Evolutionary conservation across 2,888 invertebrate species (phyloP).

Genomic region (Phortica okadai): DNA sequence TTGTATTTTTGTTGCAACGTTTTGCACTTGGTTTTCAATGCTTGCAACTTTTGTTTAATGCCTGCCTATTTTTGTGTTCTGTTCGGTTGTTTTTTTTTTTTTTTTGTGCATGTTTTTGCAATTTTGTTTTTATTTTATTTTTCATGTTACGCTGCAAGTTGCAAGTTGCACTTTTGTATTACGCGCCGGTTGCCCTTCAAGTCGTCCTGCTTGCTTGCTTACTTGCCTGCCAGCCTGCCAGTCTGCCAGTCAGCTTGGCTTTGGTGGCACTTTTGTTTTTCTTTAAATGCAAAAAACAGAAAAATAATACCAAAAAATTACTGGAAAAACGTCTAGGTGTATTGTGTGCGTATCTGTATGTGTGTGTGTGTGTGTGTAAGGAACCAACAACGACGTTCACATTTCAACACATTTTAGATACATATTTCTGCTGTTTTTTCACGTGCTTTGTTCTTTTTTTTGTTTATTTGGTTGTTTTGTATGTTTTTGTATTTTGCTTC

Average conservation of each 20-base stretch:
- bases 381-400: background rate
- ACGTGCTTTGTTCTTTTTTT: conserved; percentile 42
- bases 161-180: conserved; percentile 29
- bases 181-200: conserved; percentile 13
- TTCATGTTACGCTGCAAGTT: conserved; percentile 11
- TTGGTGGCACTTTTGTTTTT: conserved; percentile 19
- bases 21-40: conserved; percentile 20
- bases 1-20: conserved; percentile 26
- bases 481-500: conserved; percentile 41
- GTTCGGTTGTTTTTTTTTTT: background rate
- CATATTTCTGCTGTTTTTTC: conserved; percentile 43
- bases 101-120: background rate
- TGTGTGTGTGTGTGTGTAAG: background rate
- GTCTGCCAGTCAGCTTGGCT: conserved; percentile 3
- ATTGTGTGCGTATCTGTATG: no score
- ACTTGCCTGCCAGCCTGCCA: background rate
- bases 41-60: conserved; percentile 14
- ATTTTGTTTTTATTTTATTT: conserved; percentile 2
- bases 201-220: conserved; percentile 4
- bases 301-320: conserved; percentile 15
- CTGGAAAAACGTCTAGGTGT: background rate
- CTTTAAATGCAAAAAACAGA: conserved; percentile 9
- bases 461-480: conserved; percentile 43
- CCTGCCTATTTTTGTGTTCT: background rate
- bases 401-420: conserved; percentile 30